phyloP scores from a whole-genome alignment of 2,888 invertebrate genomes.

The Lottia gigantea region DNA sequence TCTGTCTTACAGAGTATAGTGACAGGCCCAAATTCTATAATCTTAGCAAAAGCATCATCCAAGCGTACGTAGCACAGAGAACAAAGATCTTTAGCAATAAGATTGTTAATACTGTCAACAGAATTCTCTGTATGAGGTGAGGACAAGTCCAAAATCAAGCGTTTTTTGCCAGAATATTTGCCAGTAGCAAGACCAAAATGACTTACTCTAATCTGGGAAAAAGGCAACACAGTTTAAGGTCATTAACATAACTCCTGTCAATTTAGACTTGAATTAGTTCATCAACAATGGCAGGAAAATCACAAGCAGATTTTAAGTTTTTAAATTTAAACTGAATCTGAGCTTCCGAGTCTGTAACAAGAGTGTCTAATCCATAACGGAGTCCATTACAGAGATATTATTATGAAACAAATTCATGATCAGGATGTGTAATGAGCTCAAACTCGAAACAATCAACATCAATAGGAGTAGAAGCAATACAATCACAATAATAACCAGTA shows the following conservation, averaged over 20 bases:
- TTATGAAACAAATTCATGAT: slow-evolving; percentile 8
- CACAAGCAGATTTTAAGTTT: slow-evolving; percentile 25
- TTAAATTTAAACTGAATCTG: slow-evolving; percentile 20
- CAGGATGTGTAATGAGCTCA: slow-evolving; percentile 4
- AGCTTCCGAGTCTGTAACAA: neutral
- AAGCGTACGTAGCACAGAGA: slow-evolving; percentile 29
- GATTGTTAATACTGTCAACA: slow-evolving; percentile 26
- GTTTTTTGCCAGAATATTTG: slow-evolving; percentile 33
- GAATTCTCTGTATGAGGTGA: slow-evolving; percentile 26
- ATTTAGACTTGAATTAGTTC: slow-evolving; percentile 26
- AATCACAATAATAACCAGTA: too few species aligned
- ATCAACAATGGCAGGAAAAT: slow-evolving; percentile 19
- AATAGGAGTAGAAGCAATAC: neutral
- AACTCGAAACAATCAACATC: neutral
- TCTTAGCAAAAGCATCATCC: slow-evolving; percentile 33
- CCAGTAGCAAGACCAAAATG: slow-evolving; percentile 29
- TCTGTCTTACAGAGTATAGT: slow-evolving; percentile 29
- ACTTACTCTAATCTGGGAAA: slow-evolving; percentile 26
- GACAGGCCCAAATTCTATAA: slow-evolving; percentile 20
- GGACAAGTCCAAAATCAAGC: slow-evolving; percentile 35
- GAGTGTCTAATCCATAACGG: too few species aligned
- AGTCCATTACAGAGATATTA: too few species aligned
- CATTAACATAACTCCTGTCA: slow-evolving; percentile 30
- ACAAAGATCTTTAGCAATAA: slow-evolving; percentile 35
- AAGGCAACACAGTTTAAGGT: slow-evolving; percentile 26